Evolutionary conservation across 2,797 vertebrate genomes (phyloP).

Genomic region (Halcyon badia): DNA sequence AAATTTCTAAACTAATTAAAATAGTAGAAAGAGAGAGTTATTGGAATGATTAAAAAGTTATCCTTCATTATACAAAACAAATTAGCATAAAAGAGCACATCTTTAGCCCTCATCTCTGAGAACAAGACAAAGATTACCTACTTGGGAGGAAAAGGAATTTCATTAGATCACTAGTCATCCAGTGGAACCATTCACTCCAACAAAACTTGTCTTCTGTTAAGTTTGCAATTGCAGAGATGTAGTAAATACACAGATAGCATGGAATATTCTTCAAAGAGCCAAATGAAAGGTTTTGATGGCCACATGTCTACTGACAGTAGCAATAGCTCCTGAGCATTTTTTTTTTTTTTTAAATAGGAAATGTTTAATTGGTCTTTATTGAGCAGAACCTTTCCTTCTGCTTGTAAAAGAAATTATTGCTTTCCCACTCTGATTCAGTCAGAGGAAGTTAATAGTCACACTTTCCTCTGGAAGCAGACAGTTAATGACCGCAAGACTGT

Average conservation of each 20-base stretch:
- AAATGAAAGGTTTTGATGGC: background rate
- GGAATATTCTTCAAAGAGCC: background rate
- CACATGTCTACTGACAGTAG: background rate
- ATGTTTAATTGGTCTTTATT: conserved; percentile 80
- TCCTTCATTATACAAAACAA: background rate
- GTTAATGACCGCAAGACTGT: conserved; percentile 65
- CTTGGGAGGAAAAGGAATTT: background rate
- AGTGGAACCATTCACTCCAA: background rate
- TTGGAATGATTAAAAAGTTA: background rate
- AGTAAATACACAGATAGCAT: background rate
- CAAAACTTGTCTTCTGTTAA: background rate
- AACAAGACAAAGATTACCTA: background rate
- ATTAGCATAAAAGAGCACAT: background rate
- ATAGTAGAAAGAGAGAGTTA: background rate
- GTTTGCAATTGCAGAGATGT: background rate
- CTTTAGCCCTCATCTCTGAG: background rate
- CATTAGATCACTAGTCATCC: background rate
- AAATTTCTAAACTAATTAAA: background rate
- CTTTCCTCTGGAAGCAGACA: conserved; percentile 62
- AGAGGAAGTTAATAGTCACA: conserved; percentile 74
- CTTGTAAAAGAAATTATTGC: conserved; percentile 75
- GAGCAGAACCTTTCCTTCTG: conserved; percentile 79
- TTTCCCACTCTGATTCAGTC: conserved; percentile 61
- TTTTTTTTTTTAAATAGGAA: conserved; percentile 65
- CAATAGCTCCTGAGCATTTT: conserved; percentile 22